Conservation (phyloP, 2,113 vertebrate species). For the Periophthalmodon schlosseri region DNA sequence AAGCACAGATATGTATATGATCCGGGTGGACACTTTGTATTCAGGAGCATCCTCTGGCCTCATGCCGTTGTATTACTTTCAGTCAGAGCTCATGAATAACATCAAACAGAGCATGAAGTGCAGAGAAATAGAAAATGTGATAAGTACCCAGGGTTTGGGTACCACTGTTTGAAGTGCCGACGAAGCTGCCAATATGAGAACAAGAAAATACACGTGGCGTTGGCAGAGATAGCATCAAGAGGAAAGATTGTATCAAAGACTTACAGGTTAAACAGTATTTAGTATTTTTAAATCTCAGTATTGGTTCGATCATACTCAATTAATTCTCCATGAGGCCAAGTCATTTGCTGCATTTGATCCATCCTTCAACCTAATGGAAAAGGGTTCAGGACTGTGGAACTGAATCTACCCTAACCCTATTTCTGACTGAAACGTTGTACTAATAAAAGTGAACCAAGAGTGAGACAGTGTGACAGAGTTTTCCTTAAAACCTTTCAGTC, state of each 20-base stretch:
- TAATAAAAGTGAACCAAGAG: no score
- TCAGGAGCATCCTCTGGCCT: conserved; percentile 62
- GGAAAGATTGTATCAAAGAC: conserved; percentile 21
- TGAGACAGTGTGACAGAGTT: no score
- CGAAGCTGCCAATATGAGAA: conserved; percentile 55
- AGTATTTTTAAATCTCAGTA: no score
- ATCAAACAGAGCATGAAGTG: conserved; percentile 75
- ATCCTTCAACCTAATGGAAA: no score
- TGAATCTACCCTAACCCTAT: no score
- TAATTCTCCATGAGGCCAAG: no score
- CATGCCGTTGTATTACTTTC: conserved; percentile 74
- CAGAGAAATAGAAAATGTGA: conserved; percentile 72
- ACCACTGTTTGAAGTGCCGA: conserved; percentile 70
- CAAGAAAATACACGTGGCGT: neutral
- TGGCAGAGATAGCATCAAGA: conserved; percentile 37
- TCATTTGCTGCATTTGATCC: no score
- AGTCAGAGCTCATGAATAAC: conserved; percentile 76
- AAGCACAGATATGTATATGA: conserved; percentile 54
- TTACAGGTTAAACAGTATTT: neutral
- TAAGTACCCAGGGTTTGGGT: conserved; percentile 59
- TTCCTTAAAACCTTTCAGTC: no score
- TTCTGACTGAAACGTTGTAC: no score
- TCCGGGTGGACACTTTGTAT: conserved; percentile 61
- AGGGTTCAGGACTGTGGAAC: no score
- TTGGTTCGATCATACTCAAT: no score